Percentiles rank a stretch among this genome's conserved stretches.
Evolutionary conservation across 2,113 vertebrate genomes (phyloP).

Genomic region (Ciconia stormi): DNA sequence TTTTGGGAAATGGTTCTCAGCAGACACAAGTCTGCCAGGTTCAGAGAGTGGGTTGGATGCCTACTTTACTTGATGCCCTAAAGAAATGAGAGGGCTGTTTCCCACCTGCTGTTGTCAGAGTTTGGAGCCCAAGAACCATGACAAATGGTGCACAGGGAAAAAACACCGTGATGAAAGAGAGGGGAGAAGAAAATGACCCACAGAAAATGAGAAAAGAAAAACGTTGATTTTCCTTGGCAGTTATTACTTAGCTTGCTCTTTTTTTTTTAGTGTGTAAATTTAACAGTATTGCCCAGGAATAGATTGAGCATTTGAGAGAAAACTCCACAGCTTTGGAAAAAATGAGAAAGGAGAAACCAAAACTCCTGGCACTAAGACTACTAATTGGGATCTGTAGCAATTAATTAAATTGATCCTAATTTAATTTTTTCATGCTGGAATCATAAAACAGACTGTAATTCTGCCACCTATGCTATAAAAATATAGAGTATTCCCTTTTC

Average conservation of each 20-base stretch:
- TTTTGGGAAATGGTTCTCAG: not conserved
- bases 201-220: not conserved
- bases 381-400: not conserved
- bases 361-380: not conserved
- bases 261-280: not conserved
- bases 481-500: not conserved
- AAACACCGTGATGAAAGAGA: not conserved
- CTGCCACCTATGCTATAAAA: not conserved
- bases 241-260: not conserved
- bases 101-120: not conserved
- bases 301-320: not conserved
- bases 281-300: slow-evolving; percentile 1
- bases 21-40: not conserved
- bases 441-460: not conserved
- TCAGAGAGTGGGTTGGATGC: not conserved
- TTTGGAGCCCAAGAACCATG: not conserved
- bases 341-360: not conserved
- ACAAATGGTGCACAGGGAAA: not conserved
- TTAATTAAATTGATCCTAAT: slow-evolving; percentile 38
- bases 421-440: not conserved
- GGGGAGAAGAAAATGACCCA: not conserved
- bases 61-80: not conserved
- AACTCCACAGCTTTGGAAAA: not conserved
- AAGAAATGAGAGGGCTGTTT: not conserved
- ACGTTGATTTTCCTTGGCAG: not conserved